Conservation (phyloP, 2,888 invertebrate species). For the Exocentrus adspersus region DNA sequence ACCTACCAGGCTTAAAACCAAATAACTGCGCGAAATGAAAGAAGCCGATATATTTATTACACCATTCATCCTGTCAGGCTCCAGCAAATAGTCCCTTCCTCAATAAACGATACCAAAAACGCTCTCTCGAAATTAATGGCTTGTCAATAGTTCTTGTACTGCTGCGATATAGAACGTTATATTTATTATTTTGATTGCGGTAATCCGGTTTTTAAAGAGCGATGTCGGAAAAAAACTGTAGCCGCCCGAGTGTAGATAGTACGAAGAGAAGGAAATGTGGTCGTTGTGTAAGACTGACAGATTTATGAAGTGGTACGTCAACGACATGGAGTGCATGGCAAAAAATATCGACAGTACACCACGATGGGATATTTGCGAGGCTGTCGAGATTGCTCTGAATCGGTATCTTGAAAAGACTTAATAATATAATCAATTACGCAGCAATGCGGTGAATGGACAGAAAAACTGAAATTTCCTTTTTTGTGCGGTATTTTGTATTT, state of each 20-base stretch:
- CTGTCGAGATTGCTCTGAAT: constrained; percentile 10
- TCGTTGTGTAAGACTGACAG: constrained; percentile 49
- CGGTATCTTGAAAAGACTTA: not conserved
- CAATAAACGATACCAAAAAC: constrained; percentile 25
- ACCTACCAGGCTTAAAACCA: not conserved
- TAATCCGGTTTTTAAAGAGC: constrained; percentile 46
- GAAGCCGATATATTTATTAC: not conserved
- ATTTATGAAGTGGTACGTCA: constrained; percentile 55
- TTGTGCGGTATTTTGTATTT: not conserved
- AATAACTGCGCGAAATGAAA: not conserved
- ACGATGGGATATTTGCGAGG: constrained; percentile 4
- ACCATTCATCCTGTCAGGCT: constrained; percentile 7
- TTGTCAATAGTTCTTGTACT: constrained; percentile 22
- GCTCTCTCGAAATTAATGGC: constrained; percentile 15
- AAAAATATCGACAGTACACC: constrained; percentile 35
- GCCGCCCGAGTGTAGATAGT: constrained; percentile 36
- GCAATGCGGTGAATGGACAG: not conserved
- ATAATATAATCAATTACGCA: not conserved
- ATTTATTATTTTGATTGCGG: constrained; percentile 41
- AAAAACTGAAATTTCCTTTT: not conserved
- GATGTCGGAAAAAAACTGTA: constrained; percentile 40
- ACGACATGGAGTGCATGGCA: constrained; percentile 40
- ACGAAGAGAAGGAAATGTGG: constrained; percentile 42
- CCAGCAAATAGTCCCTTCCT: constrained; percentile 11
- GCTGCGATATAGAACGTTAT: constrained; percentile 13